Base-by-base conservation (phyloP, 2,888 invertebrate genomes). In the Chirona hameri region DNA sequence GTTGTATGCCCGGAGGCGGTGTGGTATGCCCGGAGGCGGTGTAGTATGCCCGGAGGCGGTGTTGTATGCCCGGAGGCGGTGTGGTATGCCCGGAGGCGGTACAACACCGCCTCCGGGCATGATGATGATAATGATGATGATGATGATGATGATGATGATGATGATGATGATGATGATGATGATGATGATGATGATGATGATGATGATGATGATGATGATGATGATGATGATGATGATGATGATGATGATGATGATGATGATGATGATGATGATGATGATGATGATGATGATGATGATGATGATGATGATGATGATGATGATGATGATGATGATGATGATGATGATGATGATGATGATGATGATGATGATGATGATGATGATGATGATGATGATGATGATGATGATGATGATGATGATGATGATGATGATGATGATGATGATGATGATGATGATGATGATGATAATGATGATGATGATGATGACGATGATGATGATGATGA, bases 91-190 rank as follows among this genome's bases (percentile, higher is more conserved):
- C n/a, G n/a, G n/a, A n/a, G n/a, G n/a, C n/a, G n/a, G n/a, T n/a
- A n/a, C n/a, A n/a, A n/a, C n/a, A n/a, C n/a, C n/a, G n/a, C n/a
- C n/a, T n/a, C n/a, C n/a, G n/a, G 65, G n/a, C n/a, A 65, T 18
- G 65, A 65, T 18, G 65, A 65, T n/a, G 65, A 65, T 18, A 21
- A n/a, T 65, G 65, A 65, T n/a, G 65, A 65, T 65, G 65, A 65
- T 65, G 65, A 65, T 65, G 65, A 65, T 65, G 65, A 65, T 65
- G 65, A 65, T 65, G 65, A 65, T 65, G 65, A 65, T 65, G 65
- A 65, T 65, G 65, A 65, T 65, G 65, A 65, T 65, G 65, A 65
- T 65, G 65, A 65, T 65, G 65, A 65, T 65, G 65, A 65, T 65
- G 65, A 65, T 65, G 65, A 65, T 65, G 65, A 65, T 65, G 65